phyloP scores from a whole-genome alignment of 2,797 vertebrate genomes.

The Cossypha dichroa region DNA sequence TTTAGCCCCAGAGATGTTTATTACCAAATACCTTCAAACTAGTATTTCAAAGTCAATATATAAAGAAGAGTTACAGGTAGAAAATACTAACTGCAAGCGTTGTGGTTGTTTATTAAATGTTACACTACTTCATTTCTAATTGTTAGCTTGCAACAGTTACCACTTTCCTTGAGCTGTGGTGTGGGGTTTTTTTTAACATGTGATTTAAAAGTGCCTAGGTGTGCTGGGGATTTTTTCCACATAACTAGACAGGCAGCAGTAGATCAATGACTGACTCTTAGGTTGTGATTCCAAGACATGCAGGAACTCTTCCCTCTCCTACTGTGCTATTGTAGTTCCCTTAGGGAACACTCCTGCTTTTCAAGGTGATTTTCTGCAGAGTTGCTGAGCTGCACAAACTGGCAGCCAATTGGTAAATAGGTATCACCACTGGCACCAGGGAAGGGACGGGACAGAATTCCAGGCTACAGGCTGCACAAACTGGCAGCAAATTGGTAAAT shows the following conservation, averaged over 20 bases:
- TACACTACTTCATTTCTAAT: rapidly evolving
- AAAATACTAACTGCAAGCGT: background rate
- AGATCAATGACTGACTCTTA: rapidly evolving
- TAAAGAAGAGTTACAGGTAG: background rate
- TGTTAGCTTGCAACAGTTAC: background rate
- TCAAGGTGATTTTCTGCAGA: background rate
- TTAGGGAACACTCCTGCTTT: background rate
- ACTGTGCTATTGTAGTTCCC: rapidly evolving
- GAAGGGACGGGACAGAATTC: background rate
- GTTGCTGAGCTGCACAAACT: background rate
- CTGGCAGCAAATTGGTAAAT: rapidly evolving
- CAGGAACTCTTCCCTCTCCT: background rate
- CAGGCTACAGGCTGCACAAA: background rate
- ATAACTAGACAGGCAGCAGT: background rate
- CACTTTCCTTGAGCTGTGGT: background rate
- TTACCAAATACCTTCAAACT: background rate
- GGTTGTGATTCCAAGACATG: background rate
- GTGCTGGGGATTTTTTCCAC: background rate
- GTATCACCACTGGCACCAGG: background rate
- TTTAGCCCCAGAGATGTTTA: background rate
- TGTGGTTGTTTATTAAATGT: background rate
- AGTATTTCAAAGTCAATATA: background rate
- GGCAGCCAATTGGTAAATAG: rapidly evolving
- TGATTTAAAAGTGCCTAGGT: background rate
- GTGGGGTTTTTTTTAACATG: rapidly evolving